phyloP scores from a whole-genome alignment of 2,797 vertebrate species.

The Thunnus albacares region DNA sequence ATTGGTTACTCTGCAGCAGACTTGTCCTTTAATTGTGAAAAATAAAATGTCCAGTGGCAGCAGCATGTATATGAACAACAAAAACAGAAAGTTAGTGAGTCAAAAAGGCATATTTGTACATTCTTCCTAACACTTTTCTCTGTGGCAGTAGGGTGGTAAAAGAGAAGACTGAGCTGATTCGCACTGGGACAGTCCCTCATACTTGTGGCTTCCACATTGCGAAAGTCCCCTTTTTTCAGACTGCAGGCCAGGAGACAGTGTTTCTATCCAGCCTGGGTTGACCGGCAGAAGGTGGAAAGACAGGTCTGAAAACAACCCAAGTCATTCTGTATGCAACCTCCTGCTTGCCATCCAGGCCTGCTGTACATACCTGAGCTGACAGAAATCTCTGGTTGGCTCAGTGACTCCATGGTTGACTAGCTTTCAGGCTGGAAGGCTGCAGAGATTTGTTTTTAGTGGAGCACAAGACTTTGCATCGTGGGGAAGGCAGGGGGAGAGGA shows the following conservation, averaged over 20 bases:
- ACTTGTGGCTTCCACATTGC: background rate
- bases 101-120: background rate
- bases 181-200: background rate
- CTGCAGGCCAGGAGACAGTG: background rate
- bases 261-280: conserved; percentile 6
- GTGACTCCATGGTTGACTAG: conserved; percentile 50
- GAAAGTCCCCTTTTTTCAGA: conserved; percentile 1
- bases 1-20: conserved; percentile 15
- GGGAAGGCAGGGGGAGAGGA: conserved; percentile 19
- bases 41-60: conserved; percentile 21
- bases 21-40: conserved; percentile 18
- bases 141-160: background rate
- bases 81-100: background rate
- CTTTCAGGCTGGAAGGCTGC: conserved; percentile 40
- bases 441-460: conserved; percentile 63
- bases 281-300: conserved; percentile 6
- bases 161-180: background rate
- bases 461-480: conserved; percentile 49
- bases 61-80: conserved; percentile 13
- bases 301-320: conserved; percentile 8
- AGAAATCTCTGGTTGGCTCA: conserved; percentile 48
- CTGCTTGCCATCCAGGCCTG: conserved; percentile 13
- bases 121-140: background rate
- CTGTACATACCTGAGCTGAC: conserved; percentile 53
- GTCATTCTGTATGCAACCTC: conserved; percentile 13